Percentiles rank a stretch among this genome's conserved stretches.
Conservation (phyloP, 1,140 invertebrate genomes). For the Lasaia peninsularis region DNA sequence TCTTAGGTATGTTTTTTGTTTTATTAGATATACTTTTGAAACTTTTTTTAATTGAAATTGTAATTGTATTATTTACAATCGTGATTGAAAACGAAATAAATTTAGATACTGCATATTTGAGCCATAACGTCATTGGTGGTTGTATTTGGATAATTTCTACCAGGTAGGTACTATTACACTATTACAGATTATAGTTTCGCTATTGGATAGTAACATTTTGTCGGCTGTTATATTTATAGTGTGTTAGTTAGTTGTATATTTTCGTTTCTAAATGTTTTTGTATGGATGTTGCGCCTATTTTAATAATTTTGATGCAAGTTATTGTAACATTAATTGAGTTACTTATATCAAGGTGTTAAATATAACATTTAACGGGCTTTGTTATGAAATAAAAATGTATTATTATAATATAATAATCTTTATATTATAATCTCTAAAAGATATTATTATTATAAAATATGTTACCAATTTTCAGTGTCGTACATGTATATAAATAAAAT, state of each 20-base stretch:
- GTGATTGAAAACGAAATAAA: constrained; percentile 14
- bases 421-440: constrained; percentile 50
- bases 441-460: constrained; percentile 36
- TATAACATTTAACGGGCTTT: constrained; percentile 13
- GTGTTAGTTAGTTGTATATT: constrained; percentile 65
- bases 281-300: constrained; percentile 32
- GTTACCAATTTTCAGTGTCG: constrained; percentile 59
- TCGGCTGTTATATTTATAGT: constrained; percentile 72
- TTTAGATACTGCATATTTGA: constrained; percentile 18
- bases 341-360: constrained; percentile 6
- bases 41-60: not conserved
- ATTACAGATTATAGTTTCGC: constrained; percentile 54
- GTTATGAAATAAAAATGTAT: constrained; percentile 14
- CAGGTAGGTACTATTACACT: too few relatives aligned
- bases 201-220: constrained; percentile 67
- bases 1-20: not conserved
- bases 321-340: constrained; percentile 17
- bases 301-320: constrained; percentile 29
- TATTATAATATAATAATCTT: constrained; percentile 33
- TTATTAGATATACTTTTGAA: constrained; percentile 5
- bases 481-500: constrained; percentile 45
- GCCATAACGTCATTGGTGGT: constrained; percentile 20
- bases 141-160: too few relatives aligned
- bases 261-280: constrained; percentile 44
- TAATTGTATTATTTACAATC: constrained; percentile 13